Base-by-base conservation (phyloP, 1,140 invertebrate genomes). In the Apolygus lucorum region DNA sequence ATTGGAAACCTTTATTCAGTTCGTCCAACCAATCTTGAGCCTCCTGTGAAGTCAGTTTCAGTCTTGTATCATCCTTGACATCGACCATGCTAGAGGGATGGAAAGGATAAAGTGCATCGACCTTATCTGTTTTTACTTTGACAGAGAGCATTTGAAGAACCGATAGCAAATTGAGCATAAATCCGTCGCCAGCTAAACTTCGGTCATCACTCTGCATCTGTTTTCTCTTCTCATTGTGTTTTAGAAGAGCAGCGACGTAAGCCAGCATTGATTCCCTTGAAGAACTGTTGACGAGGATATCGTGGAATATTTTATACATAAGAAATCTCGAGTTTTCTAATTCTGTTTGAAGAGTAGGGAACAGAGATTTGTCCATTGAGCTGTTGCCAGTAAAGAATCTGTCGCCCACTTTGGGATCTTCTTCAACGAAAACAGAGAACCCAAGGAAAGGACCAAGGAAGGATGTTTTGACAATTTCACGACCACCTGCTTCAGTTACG, bases 151-250 rank as follows among this genome's bases (percentile, higher is more conserved):
- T 85, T 78, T 98, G 95, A 64, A 99, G 78, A 14, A 97, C 90
- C 54, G 90, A 90, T 68, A 97, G 83, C 2, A 98, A 78, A 81
- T 98, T 98, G 29, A 98, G 79, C 88, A 97, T 95, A 76, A 95
- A 96, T 0, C 95, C 95, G 80, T 98, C 95, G 13, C 91, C 89
- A 28, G 92, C 91, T 0, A 96, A 82, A 0, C 88, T 81, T 72
- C 88, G 84, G 75, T 95, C 91, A 77, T 97, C 93, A 29, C 87
- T 89, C 78, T 94, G 89, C 73, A 98, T 84, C 79, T 96, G 95
- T 2, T 93, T 86, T 62, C 94, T 84, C 74, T 93, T 92, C 72
- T 92, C 88, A 77, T 98, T 98, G 71, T 85, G 79, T 42, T 85
- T 84, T 2, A 98, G 77, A 1, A 95, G 79, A 28, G 85, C 81